These are phyloP conservation scores for Ametastegia equiseti DNA, from an alignment of 2,888 invertebrate species.

Conservation along the genomic window DNA sequence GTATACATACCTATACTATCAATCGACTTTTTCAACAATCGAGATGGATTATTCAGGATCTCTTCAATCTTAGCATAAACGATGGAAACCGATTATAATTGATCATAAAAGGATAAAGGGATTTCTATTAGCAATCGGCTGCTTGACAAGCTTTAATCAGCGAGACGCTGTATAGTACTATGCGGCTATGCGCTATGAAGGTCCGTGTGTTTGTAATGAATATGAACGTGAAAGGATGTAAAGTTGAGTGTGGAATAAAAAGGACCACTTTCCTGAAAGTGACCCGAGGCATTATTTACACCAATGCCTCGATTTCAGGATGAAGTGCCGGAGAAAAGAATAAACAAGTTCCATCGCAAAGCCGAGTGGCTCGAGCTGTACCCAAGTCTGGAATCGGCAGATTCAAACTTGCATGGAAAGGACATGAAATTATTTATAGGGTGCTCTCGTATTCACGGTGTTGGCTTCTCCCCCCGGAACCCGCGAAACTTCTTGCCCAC, in stretches of 20 bases:
- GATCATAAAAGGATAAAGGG: not conserved
- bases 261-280: not conserved
- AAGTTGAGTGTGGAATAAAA: not conserved
- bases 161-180: no score
- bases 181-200: not conserved
- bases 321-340: not conserved
- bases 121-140: no score
- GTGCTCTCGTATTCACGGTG: slow-evolving; percentile 41
- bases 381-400: slow-evolving; percentile 20
- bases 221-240: not conserved
- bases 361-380: not conserved
- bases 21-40: not conserved
- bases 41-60: not conserved
- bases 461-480: not conserved
- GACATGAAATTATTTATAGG: slow-evolving; percentile 46
- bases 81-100: not conserved
- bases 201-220: not conserved
- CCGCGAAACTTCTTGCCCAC: not conserved
- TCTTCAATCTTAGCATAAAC: not conserved
- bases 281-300: not conserved
- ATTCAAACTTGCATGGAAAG: slow-evolving; percentile 42
- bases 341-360: not conserved
- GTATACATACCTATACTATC: not conserved
- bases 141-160: no score
- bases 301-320: not conserved